Evolutionary conservation across 2,797 vertebrate genomes (phyloP), one percentile per base, ranked within the genome.

Genomic region (Girardinus metallicus): DNA sequence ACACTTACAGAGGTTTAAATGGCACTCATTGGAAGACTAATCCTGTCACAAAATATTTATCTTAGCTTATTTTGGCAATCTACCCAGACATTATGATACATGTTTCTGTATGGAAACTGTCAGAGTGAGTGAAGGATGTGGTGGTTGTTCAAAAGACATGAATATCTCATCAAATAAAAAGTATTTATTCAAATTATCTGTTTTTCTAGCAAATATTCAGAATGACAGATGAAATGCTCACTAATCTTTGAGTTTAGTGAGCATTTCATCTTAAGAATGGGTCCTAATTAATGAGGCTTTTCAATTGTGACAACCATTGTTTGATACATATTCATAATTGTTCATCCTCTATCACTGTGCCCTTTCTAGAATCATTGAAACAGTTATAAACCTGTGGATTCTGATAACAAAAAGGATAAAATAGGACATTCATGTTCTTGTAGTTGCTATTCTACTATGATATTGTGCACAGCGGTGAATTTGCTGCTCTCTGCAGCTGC

Each of bases 11-110:
- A 83, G 85, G 73, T 92, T 90, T 87, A 91, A 92, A 92, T 86
- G 86, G 85, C 86, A 83, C 89, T 90, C 89, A 94, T 77, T 92
- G 87, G 90, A 83, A 87, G 79, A 75, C 81, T 84, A 76, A 90
- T 70, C 80, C 82, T 83, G 86, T 80, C 83, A 86, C 83, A 91
- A 89, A 80, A 84, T 93, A 90, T 92, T 94, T 89, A 87, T 80
- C 87, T 88, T 86, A 80, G 82, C 80, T 87, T 91, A 82, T 76
- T 85, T 82, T 78, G 86, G 49, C 82, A 84, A 87, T 88, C 87
- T 89, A 84, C 82, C 81, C 79, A 74, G 86, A 85, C 84, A 88
- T 81, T 79, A 60, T 44, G 78, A 90, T 85, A 83, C 88, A 74
- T 80, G 79, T 15, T 26, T 53, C 75, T 46, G 73, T 26, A 47